These are phyloP conservation scores for Listronotus bonariensis DNA, from an alignment of 1,140 invertebrate genomes.

Conservation along the genomic window DNA sequence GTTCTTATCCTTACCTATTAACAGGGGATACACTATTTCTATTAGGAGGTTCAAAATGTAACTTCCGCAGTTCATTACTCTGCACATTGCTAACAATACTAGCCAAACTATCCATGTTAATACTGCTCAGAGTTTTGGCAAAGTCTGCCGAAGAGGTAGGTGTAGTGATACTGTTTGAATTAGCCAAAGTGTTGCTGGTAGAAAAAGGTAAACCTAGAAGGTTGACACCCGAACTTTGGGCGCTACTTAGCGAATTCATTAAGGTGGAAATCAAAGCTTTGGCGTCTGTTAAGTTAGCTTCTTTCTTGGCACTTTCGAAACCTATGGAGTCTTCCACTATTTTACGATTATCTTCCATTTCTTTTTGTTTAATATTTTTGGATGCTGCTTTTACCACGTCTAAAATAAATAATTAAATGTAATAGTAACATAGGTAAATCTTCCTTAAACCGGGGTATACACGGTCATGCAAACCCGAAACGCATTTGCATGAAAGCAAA, in stretches of 20 bases:
- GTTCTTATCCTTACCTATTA: conserved; percentile 1
- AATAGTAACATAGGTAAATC: no score
- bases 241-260: conserved; percentile 56
- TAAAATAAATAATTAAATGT: background rate
- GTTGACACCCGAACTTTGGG: conserved; percentile 17
- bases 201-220: conserved; percentile 27
- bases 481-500: no score
- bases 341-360: conserved; percentile 51
- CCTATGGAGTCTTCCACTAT: conserved; percentile 46
- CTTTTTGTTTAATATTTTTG: conserved; percentile 64
- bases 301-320: conserved; percentile 48
- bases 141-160: conserved; percentile 37
- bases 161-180: background rate
- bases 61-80: conserved; percentile 1
- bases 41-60: conserved; percentile 19
- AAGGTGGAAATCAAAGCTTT: conserved; percentile 67
- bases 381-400: conserved; percentile 69
- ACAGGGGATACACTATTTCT: no score
- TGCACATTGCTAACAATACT: conserved; percentile 45
- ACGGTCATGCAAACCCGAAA: no score
- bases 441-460: no score
- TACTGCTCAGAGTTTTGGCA: conserved; percentile 35
- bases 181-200: background rate
- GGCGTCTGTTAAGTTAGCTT: conserved; percentile 59
- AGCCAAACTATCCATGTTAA: conserved; percentile 45